Percentiles rank a stretch among this genome's conserved stretches.
phyloP scores from a whole-genome alignment of 1,140 invertebrate genomes.

The Diabrotica undecimpunctata region DNA sequence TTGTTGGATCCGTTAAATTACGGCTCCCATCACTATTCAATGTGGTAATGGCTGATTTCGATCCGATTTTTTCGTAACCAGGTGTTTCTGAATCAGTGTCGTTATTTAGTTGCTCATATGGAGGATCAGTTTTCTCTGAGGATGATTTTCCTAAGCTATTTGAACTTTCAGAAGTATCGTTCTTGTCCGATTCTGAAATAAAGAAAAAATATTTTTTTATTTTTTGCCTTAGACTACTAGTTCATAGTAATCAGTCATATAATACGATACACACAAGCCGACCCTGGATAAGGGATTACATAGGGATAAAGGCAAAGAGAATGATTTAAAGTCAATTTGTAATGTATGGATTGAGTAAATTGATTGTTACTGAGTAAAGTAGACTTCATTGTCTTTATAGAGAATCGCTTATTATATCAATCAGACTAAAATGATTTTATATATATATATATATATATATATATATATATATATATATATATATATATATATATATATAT shows the following conservation, averaged over 20 bases:
- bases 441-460: no score
- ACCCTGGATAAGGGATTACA: no score
- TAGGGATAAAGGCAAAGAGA: no score
- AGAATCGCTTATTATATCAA: no score
- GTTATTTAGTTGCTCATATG: slow-evolving; percentile 51
- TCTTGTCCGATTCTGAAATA: slow-evolving; percentile 16
- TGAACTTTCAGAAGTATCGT: slow-evolving; percentile 37
- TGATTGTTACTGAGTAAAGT: no score
- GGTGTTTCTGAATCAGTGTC: slow-evolving; percentile 37
- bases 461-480: no score
- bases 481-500: no score
- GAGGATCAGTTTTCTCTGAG: slow-evolving; percentile 45
- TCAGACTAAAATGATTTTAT: no score
- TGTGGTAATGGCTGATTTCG: neutral
- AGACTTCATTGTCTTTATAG: no score
- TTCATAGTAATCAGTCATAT: neutral
- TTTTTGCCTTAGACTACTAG: neutral
- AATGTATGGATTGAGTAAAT: no score
- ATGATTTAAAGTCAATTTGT: no score
- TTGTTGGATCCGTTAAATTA: slow-evolving; percentile 18
- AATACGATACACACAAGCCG: no score
- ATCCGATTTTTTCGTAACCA: slow-evolving; percentile 35
- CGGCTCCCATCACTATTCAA: slow-evolving; percentile 20
- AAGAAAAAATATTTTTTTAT: neutral
- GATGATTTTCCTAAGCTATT: slow-evolving; percentile 30